These are phyloP conservation scores for Gari tellinella DNA, from an alignment of 2,888 invertebrate genomes.

Conservation along the genomic window DNA sequence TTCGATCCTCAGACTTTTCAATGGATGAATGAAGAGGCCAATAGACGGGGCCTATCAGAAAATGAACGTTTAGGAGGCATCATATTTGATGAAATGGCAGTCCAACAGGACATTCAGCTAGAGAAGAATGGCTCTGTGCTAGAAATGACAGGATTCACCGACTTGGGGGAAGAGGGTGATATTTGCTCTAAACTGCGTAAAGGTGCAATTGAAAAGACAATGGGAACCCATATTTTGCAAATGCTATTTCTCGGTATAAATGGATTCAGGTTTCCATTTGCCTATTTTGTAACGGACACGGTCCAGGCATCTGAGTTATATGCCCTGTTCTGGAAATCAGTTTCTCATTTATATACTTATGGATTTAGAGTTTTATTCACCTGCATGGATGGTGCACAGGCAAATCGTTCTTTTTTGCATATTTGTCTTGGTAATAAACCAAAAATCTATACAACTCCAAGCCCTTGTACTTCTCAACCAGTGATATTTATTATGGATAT, in stretches of 20 bases:
- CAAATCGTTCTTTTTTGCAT: slow-evolving; percentile 34
- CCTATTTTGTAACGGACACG: slow-evolving; percentile 38
- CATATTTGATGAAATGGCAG: slow-evolving; percentile 59
- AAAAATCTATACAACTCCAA: slow-evolving; percentile 11
- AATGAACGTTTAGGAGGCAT: slow-evolving; percentile 50
- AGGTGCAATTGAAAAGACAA: slow-evolving; percentile 27
- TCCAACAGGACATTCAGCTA: slow-evolving; percentile 56
- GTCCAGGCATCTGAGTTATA: slow-evolving; percentile 40
- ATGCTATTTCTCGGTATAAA: slow-evolving; percentile 50
- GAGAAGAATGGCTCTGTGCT: slow-evolving; percentile 43
- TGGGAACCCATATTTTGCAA: slow-evolving; percentile 46
- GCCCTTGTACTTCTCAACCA: slow-evolving; percentile 19
- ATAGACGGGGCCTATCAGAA: slow-evolving; percentile 20
- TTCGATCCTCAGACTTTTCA: no score
- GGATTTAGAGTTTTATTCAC: slow-evolving; percentile 28
- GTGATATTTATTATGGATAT: slow-evolving; percentile 44
- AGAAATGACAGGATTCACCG: slow-evolving; percentile 49
- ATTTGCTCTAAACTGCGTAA: slow-evolving; percentile 21
- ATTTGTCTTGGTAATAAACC: slow-evolving; percentile 16
- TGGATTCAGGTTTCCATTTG: slow-evolving; percentile 55
- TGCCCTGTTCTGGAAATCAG: slow-evolving; percentile 40
- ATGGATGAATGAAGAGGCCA: slow-evolving; percentile 63
- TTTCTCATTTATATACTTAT: slow-evolving; percentile 21
- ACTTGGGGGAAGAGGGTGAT: slow-evolving; percentile 50
- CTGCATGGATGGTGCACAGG: slow-evolving; percentile 43